Base-by-base conservation (phyloP, 1,140 invertebrate genomes). In the Monochamus saltuarius region DNA sequence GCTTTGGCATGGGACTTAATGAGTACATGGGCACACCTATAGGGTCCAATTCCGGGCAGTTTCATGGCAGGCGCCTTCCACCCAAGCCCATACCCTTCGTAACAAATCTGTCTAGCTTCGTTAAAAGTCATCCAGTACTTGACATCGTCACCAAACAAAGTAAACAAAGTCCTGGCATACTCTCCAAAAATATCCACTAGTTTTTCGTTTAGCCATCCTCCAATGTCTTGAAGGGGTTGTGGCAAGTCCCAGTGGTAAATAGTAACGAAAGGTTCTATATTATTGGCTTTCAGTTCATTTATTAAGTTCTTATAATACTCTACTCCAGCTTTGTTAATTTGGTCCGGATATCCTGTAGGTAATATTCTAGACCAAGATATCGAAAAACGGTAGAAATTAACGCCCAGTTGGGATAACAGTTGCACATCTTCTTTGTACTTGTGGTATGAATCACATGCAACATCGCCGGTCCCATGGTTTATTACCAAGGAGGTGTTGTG, bases 161-260 rank as follows among this genome's bases (percentile, higher is more conserved):
- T 38, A 36, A 65, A 69, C 17, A 34, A 45, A 38, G 67, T 36
- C 17, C 52, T 43, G 1, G 75, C 75, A 56, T 72, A 77, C 7
- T 73, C 69, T 13, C 71, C 78, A 65, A 85, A 87, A 64, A 80
- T 78, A 0, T 84, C 80, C 10, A 80, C 79, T 40, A 87, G 79
- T 35, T 79, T 59, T 2, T 81, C 80, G 69, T 87, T 88, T 0
- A 81, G 73, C 85, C 85, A 87, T 1, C 86, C 86, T 1, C 86
- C 87, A 9, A 85, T 63, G 42, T 86, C 82, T 68, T 87, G 84
- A 3, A 89, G 64, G 13, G 74, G 75, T 61, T 86, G 81, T 0
- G 87, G 87, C 40, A 88, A 71, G 56, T 89, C 64, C 68, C 68
- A 70, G 38, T 70, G 68, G 42, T 68, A 68, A 17, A 59, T 19